These are phyloP conservation scores for Phainopepla nitens DNA, from an alignment of 2,113 vertebrate species.

Conservation along the genomic window DNA sequence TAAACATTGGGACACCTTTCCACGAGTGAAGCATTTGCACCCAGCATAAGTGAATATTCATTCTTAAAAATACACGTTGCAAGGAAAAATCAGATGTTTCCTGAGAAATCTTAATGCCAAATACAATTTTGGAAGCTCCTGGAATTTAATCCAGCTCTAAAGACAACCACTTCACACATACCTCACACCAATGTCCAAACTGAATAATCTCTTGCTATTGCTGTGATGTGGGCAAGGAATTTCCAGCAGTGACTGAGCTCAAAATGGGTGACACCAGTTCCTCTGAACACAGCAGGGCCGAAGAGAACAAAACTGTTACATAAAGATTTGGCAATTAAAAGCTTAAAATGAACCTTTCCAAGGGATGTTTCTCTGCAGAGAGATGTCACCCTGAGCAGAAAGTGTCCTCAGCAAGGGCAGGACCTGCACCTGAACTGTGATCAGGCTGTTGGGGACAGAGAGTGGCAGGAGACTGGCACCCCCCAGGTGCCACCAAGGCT, in stretches of 20 bases:
- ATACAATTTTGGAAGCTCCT: not conserved
- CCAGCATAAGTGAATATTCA: not conserved
- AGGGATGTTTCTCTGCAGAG: not conserved
- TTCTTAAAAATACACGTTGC: not conserved
- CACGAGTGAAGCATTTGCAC: not conserved
- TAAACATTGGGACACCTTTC: not conserved
- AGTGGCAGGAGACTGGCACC: not conserved
- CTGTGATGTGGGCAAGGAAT: not conserved
- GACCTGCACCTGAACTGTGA: not conserved
- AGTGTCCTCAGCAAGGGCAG: not conserved
- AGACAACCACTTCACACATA: not conserved
- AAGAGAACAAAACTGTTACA: fast-evolving
- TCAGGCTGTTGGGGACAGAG: fast-evolving
- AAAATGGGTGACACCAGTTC: fast-evolving
- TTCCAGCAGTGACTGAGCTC: not conserved
- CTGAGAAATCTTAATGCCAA: not conserved
- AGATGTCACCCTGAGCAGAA: not conserved
- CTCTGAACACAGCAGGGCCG: not conserved
- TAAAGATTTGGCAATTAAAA: not conserved
- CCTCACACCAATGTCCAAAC: not conserved
- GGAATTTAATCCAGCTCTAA: not conserved
- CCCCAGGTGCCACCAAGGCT: not conserved
- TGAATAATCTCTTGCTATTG: not conserved
- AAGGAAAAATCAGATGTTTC: not conserved
- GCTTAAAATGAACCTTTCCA: not conserved